Percentiles rank a stretch among this genome's conserved stretches.
Conservation (phyloP, 2,113 vertebrate genomes). For the Ellobius talpinus region DNA sequence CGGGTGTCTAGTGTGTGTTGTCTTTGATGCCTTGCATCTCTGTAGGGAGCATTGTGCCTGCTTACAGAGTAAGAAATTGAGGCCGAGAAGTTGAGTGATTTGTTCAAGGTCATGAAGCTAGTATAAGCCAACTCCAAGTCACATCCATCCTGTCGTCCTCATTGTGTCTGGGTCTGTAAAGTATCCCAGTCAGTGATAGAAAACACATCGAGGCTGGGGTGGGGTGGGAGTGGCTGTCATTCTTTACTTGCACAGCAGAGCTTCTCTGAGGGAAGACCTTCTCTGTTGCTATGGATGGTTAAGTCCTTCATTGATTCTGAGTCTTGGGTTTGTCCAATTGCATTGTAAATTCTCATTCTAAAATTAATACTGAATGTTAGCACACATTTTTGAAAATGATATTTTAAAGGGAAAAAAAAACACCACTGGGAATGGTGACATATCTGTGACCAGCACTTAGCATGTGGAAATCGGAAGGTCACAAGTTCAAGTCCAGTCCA, state of each 20-base stretch:
- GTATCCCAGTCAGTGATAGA: not conserved
- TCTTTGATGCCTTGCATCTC: not conserved
- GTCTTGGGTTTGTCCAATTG: not conserved
- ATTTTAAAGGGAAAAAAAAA: slow-evolving; percentile 22
- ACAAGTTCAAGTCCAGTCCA: not conserved
- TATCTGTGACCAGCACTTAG: not conserved
- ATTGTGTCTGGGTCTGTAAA: not conserved
- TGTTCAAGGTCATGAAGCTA: slow-evolving; percentile 73
- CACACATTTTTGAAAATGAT: not conserved
- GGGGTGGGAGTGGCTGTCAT: not conserved
- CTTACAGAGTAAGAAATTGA: slow-evolving; percentile 70
- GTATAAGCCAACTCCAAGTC: not conserved
- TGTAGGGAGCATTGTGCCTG: not conserved
- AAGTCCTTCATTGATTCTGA: not conserved
- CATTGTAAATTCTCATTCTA: not conserved
- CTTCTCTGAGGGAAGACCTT: not conserved
- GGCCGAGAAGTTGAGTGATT: slow-evolving; percentile 64
- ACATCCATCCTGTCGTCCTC: not conserved
- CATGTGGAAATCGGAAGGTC: not conserved
- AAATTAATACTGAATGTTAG: not conserved
- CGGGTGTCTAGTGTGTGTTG: not conserved
- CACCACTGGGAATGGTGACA: not conserved
- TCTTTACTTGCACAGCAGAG: not conserved
- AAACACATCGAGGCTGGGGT: not conserved
- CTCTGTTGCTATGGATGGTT: not conserved